Base-by-base conservation (phyloP, 2,797 vertebrate species). In the Natrix natrix region DNA sequence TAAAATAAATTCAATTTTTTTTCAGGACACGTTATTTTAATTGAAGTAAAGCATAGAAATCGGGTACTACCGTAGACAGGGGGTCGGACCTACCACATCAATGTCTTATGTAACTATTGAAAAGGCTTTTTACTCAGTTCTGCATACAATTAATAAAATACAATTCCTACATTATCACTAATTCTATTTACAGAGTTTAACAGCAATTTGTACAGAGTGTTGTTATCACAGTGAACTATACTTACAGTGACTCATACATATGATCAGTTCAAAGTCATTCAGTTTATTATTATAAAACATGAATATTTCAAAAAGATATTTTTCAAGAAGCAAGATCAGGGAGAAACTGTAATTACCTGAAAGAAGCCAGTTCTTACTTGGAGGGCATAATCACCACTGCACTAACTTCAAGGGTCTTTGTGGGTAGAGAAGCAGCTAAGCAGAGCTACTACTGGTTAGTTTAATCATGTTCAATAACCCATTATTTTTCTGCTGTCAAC, bases 1-100 rank as follows among this genome's bases (percentile, higher is more conserved):
- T 56, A 89, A 92, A 92, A 91, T 63, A 94, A 92, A 91, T 54
- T 8, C 88, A 91, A 20, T 52, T 13, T 37, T 63, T 63, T 55
- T 56, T 24, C 61, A 92, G 48, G 74, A 69, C 88, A 92, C 90
- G 90, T 89, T 86, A 83, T 93, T 94, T 94, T 92, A 92, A 94
- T 95, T 93, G 69, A n/a, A 60, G 8, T 91, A 92, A 94, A 94
- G 17, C 87, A 93, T 13, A 88, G 69, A 94, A 91, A 88, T 54
- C 32, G 92, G 14, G 61, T 7, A 56, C 52, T 7, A 63, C 26
- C 3, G 0, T 4, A 92, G 61, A 78, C 26, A 90, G 32, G 13
- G 20, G 52, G 10, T 60, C 2, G 22, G 60, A 57, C 10, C 48
- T 17, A 86, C 8, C 16, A 69, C 56, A 94, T 26, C 61, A 61